These are phyloP conservation scores for Chaetorhynchus papuensis DNA, from an alignment of 2,113 vertebrate species.

Conservation along the genomic window DNA sequence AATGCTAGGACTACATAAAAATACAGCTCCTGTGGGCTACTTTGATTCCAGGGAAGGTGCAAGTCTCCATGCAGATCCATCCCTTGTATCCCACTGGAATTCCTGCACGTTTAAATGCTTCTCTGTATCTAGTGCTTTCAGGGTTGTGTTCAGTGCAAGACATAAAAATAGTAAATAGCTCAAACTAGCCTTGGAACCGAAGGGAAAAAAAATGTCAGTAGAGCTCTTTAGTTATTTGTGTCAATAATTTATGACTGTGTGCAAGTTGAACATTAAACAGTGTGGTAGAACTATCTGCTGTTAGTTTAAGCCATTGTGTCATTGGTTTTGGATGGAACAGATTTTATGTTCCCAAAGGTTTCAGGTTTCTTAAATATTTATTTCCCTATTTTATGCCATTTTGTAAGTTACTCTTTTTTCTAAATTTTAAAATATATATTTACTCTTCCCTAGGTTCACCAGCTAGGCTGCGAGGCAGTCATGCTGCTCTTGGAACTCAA, in stretches of 20 bases:
- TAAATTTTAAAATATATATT: neutral
- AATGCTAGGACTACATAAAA: neutral
- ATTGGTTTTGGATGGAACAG: neutral
- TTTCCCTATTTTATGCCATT: neutral
- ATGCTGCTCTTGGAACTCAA: constrained; percentile 95
- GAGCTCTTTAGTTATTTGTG: neutral
- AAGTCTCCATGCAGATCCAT: neutral
- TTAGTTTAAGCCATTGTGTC: neutral
- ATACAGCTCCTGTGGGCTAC: neutral
- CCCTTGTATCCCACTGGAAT: neutral
- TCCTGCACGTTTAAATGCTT: neutral
- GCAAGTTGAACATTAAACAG: neutral
- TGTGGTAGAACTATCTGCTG: neutral
- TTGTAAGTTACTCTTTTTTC: neutral
- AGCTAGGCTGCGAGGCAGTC: constrained; percentile 95
- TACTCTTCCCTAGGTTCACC: constrained; percentile 83
- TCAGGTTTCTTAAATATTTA: neutral
- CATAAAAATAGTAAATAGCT: neutral
- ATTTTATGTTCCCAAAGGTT: neutral
- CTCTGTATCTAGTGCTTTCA: neutral
- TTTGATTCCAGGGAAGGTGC: neutral
- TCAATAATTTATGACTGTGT: neutral
- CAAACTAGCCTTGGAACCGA: neutral
- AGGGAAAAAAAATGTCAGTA: neutral
- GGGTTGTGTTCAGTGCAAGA: neutral